Conservation (phyloP, 2,888 invertebrate genomes). For the Microplitis manilae region DNA sequence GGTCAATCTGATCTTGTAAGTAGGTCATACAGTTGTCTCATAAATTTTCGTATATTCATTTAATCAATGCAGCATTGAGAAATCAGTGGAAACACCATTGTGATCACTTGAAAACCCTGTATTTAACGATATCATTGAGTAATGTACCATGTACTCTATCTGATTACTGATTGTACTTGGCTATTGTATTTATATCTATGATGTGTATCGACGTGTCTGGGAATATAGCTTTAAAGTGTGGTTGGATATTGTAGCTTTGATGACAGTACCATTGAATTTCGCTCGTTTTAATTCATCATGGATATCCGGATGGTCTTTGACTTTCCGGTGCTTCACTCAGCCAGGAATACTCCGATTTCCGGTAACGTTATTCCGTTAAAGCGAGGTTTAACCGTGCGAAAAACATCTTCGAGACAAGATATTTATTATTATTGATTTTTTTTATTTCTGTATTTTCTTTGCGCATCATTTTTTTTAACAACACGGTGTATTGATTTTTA, state of each 20-base stretch:
- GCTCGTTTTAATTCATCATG: conserved; percentile 35
- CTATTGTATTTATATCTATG: neutral
- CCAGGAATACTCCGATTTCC: conserved; percentile 43
- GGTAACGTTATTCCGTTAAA: conserved; percentile 13
- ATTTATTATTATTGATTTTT: neutral
- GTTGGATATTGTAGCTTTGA: neutral
- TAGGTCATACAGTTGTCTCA: conserved; percentile 7
- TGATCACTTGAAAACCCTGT: no score
- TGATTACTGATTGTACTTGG: conserved; percentile 21
- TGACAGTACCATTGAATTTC: neutral
- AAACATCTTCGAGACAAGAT: neutral
- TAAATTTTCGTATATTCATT: conserved; percentile 5
- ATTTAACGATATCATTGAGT: neutral
- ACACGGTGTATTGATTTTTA: no score
- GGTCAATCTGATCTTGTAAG: neutral
- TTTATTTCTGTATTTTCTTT: neutral
- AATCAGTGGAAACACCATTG: neutral
- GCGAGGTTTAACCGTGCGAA: neutral
- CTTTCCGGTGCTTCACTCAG: conserved; percentile 39
- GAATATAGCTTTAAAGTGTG: conserved; percentile 13
- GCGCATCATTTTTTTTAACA: neutral
- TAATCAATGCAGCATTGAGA: neutral
- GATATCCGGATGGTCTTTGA: conserved; percentile 39
- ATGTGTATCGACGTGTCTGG: conserved; percentile 8
- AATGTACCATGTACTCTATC: conserved; percentile 26